Evolutionary conservation across 2,888 invertebrate genomes (phyloP).

Genomic region (Enoplolaimus lenunculus): DNA sequence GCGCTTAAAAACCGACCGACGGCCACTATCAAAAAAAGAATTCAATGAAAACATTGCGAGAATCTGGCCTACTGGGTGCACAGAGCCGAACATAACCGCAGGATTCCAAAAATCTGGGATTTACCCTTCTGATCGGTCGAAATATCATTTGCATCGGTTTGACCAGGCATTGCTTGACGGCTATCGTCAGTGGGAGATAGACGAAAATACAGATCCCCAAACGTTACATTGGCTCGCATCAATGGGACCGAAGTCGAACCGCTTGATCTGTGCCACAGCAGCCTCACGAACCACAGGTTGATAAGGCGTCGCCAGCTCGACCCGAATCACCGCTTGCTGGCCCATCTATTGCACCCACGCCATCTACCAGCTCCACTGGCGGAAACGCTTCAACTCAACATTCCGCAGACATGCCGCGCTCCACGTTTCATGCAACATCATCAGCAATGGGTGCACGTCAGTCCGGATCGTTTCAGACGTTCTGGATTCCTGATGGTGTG

Average conservation of each 20-base stretch:
- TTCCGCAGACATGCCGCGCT: too few species aligned
- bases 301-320: too few species aligned
- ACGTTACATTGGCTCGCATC: background rate
- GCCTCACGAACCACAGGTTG: background rate
- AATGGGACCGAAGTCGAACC: background rate
- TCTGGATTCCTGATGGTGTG: background rate
- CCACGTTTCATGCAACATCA: too few species aligned
- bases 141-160: background rate
- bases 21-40: background rate
- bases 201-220: background rate
- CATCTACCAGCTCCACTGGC: too few species aligned
- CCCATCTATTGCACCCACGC: too few species aligned
- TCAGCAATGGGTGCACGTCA: too few species aligned
- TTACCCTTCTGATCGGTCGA: background rate
- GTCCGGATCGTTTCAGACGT: background rate
- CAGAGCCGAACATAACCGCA: background rate
- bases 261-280: background rate
- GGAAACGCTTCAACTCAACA: too few species aligned
- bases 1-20: background rate
- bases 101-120: background rate
- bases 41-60: background rate
- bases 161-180: background rate
- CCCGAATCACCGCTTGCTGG: too few species aligned
- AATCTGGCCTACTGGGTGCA: background rate
- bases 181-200: background rate